A percentile compares a stretch with the other conserved stretches of the same genome.
phyloP scores from a whole-genome alignment of 2,113 vertebrate species.

The Numenius arquata region DNA sequence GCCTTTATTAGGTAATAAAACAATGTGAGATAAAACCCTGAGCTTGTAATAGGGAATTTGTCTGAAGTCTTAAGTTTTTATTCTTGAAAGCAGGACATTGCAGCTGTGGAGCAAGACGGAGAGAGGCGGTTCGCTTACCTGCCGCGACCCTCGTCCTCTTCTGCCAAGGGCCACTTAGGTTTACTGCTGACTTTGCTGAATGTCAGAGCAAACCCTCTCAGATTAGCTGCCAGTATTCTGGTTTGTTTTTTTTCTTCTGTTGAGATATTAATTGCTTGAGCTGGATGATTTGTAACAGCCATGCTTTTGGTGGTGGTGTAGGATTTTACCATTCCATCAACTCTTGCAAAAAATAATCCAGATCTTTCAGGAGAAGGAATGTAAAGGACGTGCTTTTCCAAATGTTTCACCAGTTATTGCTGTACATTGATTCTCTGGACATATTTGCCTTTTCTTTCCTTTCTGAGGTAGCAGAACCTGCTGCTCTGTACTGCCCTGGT shows the following conservation, averaged over 20 bases:
- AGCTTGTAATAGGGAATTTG: background rate
- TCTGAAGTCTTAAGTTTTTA: background rate
- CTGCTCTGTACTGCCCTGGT: background rate
- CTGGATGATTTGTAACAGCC: background rate
- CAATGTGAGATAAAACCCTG: background rate
- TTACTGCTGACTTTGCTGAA: background rate
- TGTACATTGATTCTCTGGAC: background rate
- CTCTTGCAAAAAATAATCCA: background rate
- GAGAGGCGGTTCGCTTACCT: background rate
- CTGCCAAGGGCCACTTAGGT: background rate
- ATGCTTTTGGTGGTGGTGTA: background rate
- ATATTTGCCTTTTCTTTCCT: background rate
- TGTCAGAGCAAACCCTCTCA: background rate
- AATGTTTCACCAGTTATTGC: background rate
- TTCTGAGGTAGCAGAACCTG: background rate
- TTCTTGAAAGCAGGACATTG: background rate
- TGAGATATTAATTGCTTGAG: background rate
- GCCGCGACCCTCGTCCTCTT: accelerated
- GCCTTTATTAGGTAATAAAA: background rate
- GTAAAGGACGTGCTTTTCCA: background rate
- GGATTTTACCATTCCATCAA: background rate
- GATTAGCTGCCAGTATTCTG: background rate
- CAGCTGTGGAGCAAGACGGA: background rate
- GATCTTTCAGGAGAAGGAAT: background rate
- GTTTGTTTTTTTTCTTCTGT: background rate